Conservation (phyloP, 2,113 vertebrate species). For the Narcine bancroftii region DNA sequence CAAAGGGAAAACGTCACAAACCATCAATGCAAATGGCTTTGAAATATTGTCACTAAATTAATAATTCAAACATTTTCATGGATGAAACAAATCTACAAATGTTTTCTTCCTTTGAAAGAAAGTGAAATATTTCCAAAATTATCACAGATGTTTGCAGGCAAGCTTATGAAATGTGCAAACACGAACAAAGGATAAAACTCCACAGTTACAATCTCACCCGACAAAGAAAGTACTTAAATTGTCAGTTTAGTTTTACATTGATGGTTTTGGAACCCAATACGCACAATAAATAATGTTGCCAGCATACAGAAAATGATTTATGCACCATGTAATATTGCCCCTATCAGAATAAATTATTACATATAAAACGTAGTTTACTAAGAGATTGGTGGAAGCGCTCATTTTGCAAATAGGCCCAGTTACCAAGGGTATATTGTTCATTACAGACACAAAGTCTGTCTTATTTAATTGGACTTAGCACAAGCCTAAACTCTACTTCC, state of each 20-base stretch:
- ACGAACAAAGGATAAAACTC: not conserved
- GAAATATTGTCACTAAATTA: not conserved
- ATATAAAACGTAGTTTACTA: conserved; percentile 33
- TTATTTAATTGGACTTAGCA: conserved; percentile 6
- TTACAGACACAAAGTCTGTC: not conserved
- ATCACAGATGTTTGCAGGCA: conserved; percentile 23
- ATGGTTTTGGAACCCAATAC: conserved; percentile 28
- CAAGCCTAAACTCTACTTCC: not conserved
- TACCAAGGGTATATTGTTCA: not conserved
- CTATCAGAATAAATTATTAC: conserved; percentile 37
- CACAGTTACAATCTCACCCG: conserved; percentile 25
- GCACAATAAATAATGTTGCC: conserved; percentile 33
- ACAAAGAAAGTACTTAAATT: not conserved
- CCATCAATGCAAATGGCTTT: not conserved
- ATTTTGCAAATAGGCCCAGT: conserved; percentile 31
- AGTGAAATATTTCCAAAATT: not conserved
- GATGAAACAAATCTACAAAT: not conserved
- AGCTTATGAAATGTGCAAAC: conserved; percentile 37
- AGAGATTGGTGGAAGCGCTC: conserved; percentile 23
- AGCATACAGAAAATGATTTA: conserved; percentile 32
- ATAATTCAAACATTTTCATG: not conserved
- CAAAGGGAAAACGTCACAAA: not conserved
- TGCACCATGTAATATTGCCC: conserved; percentile 37
- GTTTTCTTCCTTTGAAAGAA: not conserved
- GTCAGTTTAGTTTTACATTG: conserved; percentile 32